Evolutionary conservation across 1,140 invertebrate species (phyloP), one percentile per base, ranked within the genome.

Genomic region (Mercenaria mercenaria): DNA sequence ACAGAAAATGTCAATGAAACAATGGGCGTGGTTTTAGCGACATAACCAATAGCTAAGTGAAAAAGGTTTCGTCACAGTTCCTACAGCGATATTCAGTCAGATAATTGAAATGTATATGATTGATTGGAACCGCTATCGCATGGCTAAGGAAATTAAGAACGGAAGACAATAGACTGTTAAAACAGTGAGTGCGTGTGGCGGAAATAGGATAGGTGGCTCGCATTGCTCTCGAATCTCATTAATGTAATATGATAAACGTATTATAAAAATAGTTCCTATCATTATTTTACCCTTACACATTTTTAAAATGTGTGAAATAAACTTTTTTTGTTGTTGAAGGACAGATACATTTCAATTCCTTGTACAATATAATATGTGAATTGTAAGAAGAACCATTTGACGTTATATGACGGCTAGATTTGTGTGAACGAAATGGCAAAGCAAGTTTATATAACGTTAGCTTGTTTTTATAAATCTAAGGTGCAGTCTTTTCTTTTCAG

Each of bases 81-180:
- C 67, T 37, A 72, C 67, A 13, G 67, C 67, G 67, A 72, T 15
- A 39, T n/a, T 39, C 37, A 18, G 67, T 72, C 67, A 72, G 67
- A 6, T 72, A 72, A 72, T 72, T 4, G 67, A 72, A 72, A 37
- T 41, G 29, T 72, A 23, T 32, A 39, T 72, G 67, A 72, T 72
- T 72, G 34, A 72, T 72, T 72, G 67, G 39, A 39, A 72, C 1
- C 1, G 34, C 15, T 39, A 37, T 39, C 32, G 67, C 67, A 37
- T 72, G 67, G 67, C 18, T 72, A 10, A 72, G 67, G 67, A 72
- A 72, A 72, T 72, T 72, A 72, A 72, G 67, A 72, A 39, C 67
- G 67, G 67, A 72, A 72, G 10, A 72, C 34, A 72, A 72, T 72
- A 72, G 10, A 72, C 11, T 39, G 67, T 39, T 72, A 39, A 72